phyloP scores from a whole-genome alignment of 2,113 vertebrate genomes.

The Poeciliopsis prolifica region DNA sequence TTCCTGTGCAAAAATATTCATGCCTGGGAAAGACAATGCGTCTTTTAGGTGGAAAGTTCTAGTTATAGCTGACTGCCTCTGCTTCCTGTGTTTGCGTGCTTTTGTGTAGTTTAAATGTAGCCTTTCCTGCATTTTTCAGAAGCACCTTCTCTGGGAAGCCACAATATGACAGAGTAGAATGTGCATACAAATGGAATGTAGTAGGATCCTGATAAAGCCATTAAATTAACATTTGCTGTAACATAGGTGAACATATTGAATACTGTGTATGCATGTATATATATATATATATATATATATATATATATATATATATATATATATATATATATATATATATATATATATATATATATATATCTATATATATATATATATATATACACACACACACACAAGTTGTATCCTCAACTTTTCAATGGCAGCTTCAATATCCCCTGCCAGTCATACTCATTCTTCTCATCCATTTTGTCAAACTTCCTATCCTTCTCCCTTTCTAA shows the following conservation, averaged over 20 bases:
- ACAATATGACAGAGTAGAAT: conserved; percentile 36
- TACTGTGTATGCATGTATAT: background rate
- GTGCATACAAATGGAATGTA: conserved; percentile 10
- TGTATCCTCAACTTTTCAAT: conserved; percentile 9
- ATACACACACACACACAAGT: no score
- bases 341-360: background rate
- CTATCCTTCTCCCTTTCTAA: conserved; percentile 23
- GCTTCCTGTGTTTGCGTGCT: conserved; percentile 14
- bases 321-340: background rate
- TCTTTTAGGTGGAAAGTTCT: conserved; percentile 36
- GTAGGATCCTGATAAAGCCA: conserved; percentile 13
- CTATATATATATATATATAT: background rate
- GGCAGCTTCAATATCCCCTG: conserved; percentile 12
- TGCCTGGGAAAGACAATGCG: conserved; percentile 31
- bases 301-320: background rate
- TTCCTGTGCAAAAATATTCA: conserved; percentile 60
- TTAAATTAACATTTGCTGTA: background rate
- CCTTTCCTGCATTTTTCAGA: conserved; percentile 13
- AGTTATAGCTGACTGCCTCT: conserved; percentile 3
- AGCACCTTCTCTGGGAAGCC: conserved; percentile 16
- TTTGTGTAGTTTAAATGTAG: conserved; percentile 46
- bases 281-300: background rate
- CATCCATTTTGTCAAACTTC: conserved; percentile 41
- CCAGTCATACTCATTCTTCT: conserved; percentile 29
- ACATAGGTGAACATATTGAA: conserved; percentile 12